These are phyloP conservation scores for Amiota minor DNA, from an alignment of 2,888 invertebrate species.

Conservation along the genomic window DNA sequence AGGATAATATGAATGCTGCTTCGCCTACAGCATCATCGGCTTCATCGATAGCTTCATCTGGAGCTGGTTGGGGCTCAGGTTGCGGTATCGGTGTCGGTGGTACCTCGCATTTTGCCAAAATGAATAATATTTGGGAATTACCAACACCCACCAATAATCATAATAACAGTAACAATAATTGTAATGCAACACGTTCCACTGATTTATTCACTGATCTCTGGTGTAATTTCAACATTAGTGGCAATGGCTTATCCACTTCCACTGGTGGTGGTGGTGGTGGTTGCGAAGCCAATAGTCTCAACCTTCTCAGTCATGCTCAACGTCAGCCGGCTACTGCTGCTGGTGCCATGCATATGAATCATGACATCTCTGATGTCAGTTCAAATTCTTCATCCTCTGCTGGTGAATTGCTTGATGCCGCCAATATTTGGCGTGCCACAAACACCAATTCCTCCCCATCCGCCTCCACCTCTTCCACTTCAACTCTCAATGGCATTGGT, in stretches of 20 bases:
- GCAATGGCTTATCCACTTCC: slow-evolving; percentile 11
- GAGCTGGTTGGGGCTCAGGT: slow-evolving; percentile 37
- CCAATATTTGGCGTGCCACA: slow-evolving; percentile 55
- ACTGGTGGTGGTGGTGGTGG: slow-evolving; percentile 33
- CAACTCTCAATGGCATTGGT: slow-evolving; percentile 35
- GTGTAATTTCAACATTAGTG: slow-evolving; percentile 61
- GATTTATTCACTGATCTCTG: slow-evolving; percentile 72
- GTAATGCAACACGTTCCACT: slow-evolving; percentile 45
- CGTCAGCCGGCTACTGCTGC: neutral
- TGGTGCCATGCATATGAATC: neutral
- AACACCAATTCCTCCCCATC: slow-evolving; percentile 31
- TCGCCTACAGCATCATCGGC: slow-evolving; percentile 66
- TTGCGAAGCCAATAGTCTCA: slow-evolving; percentile 31
- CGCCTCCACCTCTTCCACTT: slow-evolving; percentile 35
- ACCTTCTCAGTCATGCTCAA: slow-evolving; percentile 28
- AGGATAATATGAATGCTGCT: slow-evolving; percentile 49
- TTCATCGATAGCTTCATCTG: slow-evolving; percentile 55
- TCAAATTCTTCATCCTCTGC: slow-evolving; percentile 62
- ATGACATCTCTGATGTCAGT: slow-evolving; percentile 59
- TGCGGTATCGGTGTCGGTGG: slow-evolving; percentile 30
- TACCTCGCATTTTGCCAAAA: slow-evolving; percentile 59
- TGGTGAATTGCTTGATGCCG: slow-evolving; percentile 52
- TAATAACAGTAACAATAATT: slow-evolving; percentile 41
- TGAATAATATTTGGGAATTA: slow-evolving; percentile 71
- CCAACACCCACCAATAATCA: slow-evolving; percentile 49